Evolutionary conservation across 1,140 invertebrate species (phyloP), one percentile per base, ranked within the genome.

Genomic region (Lepidurus apus): DNA sequence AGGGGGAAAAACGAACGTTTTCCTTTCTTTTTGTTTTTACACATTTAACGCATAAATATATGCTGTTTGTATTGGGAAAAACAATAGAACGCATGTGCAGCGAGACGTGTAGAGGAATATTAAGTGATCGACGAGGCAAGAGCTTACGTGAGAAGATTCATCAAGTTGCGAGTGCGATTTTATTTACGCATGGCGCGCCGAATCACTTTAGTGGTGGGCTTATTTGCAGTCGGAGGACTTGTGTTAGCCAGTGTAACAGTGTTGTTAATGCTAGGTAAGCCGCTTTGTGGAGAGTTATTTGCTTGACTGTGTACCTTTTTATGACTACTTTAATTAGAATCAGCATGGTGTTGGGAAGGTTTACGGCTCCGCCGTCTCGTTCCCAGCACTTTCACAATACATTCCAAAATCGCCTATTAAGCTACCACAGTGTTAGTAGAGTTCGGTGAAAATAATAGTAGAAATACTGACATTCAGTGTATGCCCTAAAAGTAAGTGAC

Each of bases 121-220:
- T 65, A 11, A 47, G 10, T 47, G 17, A 65, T 11, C 13, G 8
- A n/a, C 21, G 13, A 21, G 53, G 13, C 6, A 17, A 65, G 21
- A 65, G 21, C 5, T 65, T n/a, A n/a, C 21, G 8, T 13, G 9
- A 21, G 53, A 65, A 65, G 21, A n/a, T 65, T 65, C 53, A 5
- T 74, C 89, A 84, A 80, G 42, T 73, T 74, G 24, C 76, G 5
- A 75, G 17, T 77, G 75, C 17, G 42, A 34, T 34, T 34, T 34
- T 34, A 34, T 34, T 34, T 34, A 26, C 85, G 81, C 75, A 85
- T 86, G 24, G 53, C 53, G 53, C 53, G 53, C 21, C 53, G 53
- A 65, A 65, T 65, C 21, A 65, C 53, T 6, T 65, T 65, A 21
- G 17, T 65, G 53, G 53, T 65, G 53, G 53, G 53, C 21, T 65